phyloP scores from a whole-genome alignment of 2,888 invertebrate species.

The Abscondita cerata region DNA sequence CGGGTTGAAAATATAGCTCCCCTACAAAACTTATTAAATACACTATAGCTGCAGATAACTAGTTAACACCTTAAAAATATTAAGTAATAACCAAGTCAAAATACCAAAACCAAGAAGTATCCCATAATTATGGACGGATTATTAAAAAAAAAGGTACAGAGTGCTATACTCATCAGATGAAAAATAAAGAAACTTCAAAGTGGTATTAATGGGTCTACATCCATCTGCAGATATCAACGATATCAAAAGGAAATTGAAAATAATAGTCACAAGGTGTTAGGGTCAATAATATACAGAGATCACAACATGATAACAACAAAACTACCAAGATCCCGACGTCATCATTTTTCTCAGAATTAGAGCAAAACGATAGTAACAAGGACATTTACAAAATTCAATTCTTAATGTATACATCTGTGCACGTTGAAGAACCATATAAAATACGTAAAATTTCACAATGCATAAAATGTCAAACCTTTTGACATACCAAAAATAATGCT shows the following conservation, averaged over 20 bases:
- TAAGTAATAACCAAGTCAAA: too few relatives aligned
- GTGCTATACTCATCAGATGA: conserved; percentile 34
- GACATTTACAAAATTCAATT: conserved; percentile 14
- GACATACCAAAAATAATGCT: conserved; percentile 5
- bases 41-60: background rate
- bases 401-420: background rate
- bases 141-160: conserved; percentile 24
- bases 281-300: background rate
- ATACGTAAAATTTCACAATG: background rate
- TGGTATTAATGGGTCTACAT: conserved; percentile 35
- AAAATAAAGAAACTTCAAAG: conserved; percentile 30
- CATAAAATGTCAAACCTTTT: background rate
- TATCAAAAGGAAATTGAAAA: conserved; percentile 24
- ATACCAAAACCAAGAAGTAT: conserved; percentile 20
- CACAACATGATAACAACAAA: conserved; percentile 7
- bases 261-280: conserved; percentile 9
- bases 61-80: background rate
- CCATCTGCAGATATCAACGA: conserved; percentile 22
- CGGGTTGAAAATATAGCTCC: background rate
- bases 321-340: conserved; percentile 9
- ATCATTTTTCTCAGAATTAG: conserved; percentile 1
- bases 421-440: conserved; percentile 1
- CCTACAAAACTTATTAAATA: background rate
- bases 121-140: conserved; percentile 24
- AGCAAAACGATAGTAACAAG: conserved; percentile 13